phyloP scores from a whole-genome alignment of 2,888 invertebrate genomes.

The Spodoptera littoralis region DNA sequence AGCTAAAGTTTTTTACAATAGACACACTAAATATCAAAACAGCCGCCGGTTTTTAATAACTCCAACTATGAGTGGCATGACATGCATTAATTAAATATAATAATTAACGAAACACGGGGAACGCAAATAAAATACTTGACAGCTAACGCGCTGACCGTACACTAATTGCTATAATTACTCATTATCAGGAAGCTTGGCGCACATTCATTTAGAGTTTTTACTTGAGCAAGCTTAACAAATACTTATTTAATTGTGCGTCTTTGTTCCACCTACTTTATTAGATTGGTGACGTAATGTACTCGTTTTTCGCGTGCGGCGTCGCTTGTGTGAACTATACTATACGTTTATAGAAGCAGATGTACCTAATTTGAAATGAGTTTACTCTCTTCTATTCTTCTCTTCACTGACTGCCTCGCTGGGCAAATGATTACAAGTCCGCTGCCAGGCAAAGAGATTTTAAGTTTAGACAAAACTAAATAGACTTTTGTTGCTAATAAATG shows the following conservation, averaged over 20 bases:
- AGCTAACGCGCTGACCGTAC: slow-evolving; percentile 77
- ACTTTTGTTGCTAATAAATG: no score
- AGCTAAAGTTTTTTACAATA: no score
- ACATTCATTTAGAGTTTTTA: slow-evolving; percentile 85
- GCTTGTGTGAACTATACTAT: no score
- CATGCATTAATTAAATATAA: slow-evolving; percentile 56
- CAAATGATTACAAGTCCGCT: no score
- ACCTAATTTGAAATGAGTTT: no score
- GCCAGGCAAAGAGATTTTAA: no score
- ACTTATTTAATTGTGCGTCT: slow-evolving; percentile 84
- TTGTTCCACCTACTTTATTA: slow-evolving; percentile 81
- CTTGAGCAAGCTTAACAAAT: slow-evolving; percentile 81
- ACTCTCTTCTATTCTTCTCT: no score
- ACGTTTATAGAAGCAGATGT: no score
- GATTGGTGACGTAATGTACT: slow-evolving; percentile 72
- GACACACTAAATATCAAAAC: no score
- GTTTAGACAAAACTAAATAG: no score
- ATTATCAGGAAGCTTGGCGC: slow-evolving; percentile 84
- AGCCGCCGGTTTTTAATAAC: slow-evolving; percentile 13
- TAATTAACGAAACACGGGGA: slow-evolving; percentile 66
- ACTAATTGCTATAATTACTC: slow-evolving; percentile 85
- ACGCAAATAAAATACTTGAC: slow-evolving; percentile 64
- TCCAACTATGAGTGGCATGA: slow-evolving; percentile 41
- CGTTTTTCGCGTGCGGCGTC: no score
- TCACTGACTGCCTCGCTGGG: no score